Percentiles rank a stretch among this genome's conserved stretches.
These are phyloP conservation scores for Galbula dea DNA, from an alignment of 2,113 vertebrate species.

Conservation along the genomic window DNA sequence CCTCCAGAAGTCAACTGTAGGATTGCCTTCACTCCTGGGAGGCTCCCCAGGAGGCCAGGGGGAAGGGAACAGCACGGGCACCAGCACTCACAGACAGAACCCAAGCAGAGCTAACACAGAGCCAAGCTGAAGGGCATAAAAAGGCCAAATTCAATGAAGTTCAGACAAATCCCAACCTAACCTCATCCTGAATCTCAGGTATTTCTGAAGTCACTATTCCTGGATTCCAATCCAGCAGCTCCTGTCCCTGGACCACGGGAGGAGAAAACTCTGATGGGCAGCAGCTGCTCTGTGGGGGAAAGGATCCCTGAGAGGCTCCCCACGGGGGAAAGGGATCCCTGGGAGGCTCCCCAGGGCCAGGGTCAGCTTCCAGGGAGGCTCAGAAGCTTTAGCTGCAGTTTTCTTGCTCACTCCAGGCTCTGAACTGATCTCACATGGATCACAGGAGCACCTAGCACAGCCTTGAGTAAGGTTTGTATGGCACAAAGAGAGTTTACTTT, in stretches of 20 bases:
- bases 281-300: background rate
- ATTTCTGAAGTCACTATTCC: background rate
- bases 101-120: slow-evolving; percentile 13
- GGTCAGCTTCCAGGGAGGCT: background rate
- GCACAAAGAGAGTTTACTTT: slow-evolving; percentile 4
- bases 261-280: background rate
- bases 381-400: background rate
- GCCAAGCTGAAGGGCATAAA: slow-evolving; percentile 45
- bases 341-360: background rate
- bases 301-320: background rate
- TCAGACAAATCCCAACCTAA: slow-evolving; percentile 9
- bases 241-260: background rate
- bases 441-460: background rate
- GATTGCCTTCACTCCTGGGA: background rate
- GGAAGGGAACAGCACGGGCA: background rate
- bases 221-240: background rate
- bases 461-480: background rate
- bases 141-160: slow-evolving; percentile 12
- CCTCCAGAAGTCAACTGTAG: background rate
- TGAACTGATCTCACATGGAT: background rate
- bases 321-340: background rate
- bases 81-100: background rate
- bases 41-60: background rate
- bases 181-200: background rate
- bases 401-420: background rate